These are phyloP conservation scores for Ariolimax columbianus DNA, from an alignment of 2,888 invertebrate species.

Conservation along the genomic window DNA sequence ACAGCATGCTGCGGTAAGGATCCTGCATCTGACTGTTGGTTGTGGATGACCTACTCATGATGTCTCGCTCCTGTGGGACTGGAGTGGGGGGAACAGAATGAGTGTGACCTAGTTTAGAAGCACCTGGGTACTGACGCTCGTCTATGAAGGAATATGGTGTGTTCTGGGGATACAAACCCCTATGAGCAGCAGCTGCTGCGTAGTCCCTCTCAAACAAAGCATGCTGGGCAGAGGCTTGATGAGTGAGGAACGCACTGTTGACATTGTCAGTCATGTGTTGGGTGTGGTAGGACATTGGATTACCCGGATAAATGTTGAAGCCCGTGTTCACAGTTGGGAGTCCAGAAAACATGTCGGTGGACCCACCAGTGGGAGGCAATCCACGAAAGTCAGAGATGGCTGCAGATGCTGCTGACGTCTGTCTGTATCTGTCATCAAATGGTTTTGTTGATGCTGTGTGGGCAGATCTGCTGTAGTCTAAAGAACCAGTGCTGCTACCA, in stretches of 20 bases:
- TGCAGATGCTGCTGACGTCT: constrained; percentile 59
- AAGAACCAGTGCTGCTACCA: constrained; percentile 67
- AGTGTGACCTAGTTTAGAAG: constrained; percentile 65
- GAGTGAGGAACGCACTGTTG: constrained; percentile 74
- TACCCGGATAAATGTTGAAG: constrained; percentile 74
- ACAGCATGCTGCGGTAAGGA: constrained; percentile 76
- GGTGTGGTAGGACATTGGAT: constrained; percentile 72
- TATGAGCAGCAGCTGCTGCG: constrained; percentile 58
- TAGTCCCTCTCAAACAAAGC: constrained; percentile 73
- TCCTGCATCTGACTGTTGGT: constrained; percentile 73
- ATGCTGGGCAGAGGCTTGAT: constrained; percentile 65
- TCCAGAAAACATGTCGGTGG: constrained; percentile 73
- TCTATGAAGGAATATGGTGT: constrained; percentile 74
- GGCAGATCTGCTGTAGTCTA: constrained; percentile 69
- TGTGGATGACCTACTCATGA: constrained; percentile 69
- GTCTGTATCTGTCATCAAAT: constrained; percentile 75
- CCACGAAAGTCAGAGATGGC: constrained; percentile 72
- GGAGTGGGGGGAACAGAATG: constrained; percentile 55
- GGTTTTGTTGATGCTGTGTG: constrained; percentile 70
- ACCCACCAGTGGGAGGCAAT: constrained; percentile 69
- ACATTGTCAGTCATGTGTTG: constrained; percentile 73
- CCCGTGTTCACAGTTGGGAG: constrained; percentile 68
- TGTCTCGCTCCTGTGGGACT: constrained; percentile 68
- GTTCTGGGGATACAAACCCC: constrained; percentile 73
- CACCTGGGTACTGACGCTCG: constrained; percentile 73